Evolutionary conservation across 2,113 vertebrate species (phyloP), one percentile per base, ranked within the genome.

Genomic region (Microtus richardsoni): DNA sequence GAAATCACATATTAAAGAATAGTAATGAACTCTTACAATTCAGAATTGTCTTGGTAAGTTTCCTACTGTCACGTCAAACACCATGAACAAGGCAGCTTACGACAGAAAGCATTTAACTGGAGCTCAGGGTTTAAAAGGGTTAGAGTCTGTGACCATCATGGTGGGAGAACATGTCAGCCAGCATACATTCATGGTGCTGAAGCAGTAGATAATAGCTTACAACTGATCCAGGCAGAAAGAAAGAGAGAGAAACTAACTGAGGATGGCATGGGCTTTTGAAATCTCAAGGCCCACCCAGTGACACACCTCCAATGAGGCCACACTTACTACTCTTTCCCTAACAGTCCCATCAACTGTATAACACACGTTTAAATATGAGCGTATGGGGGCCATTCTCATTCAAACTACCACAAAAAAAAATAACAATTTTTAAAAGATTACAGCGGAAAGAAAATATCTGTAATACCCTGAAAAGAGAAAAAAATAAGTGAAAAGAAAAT

Each of bases 391-490:
- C 19, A 49, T 49, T 68, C 17, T 22, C 14, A 68, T 47, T 86
- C 9, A 68, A 68, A 44, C 41, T 17, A 68, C 5, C 41, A 47
- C 41, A 44, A 33, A 68, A 49, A 47, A 33, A 52, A 89, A 49
- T 14, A 82, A 33, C 49, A 93, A 80, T 14, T 74, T 79, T 87
- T 78, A 39, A 80, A 94, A 88, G 39, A 10, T 77, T 87, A 89
- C 60, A 52, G 9, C 60, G 58, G 41, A 96, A 88, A 93, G 24
- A 92, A 94, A 83, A 44, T 89, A 83, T 9, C 91, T 26, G 36
- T 54, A 71, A 87, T 90, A 93, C 24, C 49, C 36, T 86, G 28
- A 92, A 96, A 90, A 91, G 49, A 70, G 47, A 75, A 22, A 88
- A 79, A 41, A 30, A 14, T 12, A 49, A 84, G 17, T 36, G 68